Percentiles rank a stretch among this genome's conserved stretches.
Conservation (phyloP, 2,797 vertebrate genomes). For the Trematomus bernacchii region DNA sequence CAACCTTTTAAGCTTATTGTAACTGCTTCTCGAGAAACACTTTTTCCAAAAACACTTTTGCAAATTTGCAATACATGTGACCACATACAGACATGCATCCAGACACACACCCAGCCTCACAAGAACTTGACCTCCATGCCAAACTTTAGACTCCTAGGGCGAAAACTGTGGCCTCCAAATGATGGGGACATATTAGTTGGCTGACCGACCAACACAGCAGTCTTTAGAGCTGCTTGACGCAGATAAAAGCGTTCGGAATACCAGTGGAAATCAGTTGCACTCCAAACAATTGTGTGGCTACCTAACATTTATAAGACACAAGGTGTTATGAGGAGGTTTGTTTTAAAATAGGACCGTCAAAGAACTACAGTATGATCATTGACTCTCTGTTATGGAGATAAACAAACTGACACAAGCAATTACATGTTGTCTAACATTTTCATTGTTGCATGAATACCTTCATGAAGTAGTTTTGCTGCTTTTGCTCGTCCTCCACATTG, state of each 20-base stretch:
- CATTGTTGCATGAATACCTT: conserved; percentile 10
- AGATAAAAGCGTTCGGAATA: background rate
- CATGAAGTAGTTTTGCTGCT: conserved; percentile 7
- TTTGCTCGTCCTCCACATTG: background rate
- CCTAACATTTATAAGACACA: background rate
- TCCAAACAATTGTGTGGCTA: background rate
- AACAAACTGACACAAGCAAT: conserved; percentile 15
- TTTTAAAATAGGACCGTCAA: conserved; percentile 17
- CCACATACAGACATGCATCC: too few relatives aligned
- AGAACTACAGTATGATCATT: conserved; percentile 1
- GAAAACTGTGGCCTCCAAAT: too few relatives aligned
- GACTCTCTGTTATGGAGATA: background rate
- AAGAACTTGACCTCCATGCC: too few relatives aligned
- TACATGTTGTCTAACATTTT: conserved; percentile 17
- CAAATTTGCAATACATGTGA: too few relatives aligned
- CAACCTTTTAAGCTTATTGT: background rate
- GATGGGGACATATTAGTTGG: too few relatives aligned
- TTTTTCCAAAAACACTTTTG: conserved; percentile 20
- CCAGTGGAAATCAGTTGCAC: background rate
- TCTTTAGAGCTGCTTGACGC: too few relatives aligned
- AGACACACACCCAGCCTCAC: too few relatives aligned
- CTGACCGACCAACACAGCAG: too few relatives aligned
- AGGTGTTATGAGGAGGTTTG: conserved; percentile 21
- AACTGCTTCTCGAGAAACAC: background rate
- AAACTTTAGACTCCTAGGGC: too few relatives aligned